Evolutionary conservation across 2,797 vertebrate genomes (phyloP).

Genomic region (Peromyscus eremicus): DNA sequence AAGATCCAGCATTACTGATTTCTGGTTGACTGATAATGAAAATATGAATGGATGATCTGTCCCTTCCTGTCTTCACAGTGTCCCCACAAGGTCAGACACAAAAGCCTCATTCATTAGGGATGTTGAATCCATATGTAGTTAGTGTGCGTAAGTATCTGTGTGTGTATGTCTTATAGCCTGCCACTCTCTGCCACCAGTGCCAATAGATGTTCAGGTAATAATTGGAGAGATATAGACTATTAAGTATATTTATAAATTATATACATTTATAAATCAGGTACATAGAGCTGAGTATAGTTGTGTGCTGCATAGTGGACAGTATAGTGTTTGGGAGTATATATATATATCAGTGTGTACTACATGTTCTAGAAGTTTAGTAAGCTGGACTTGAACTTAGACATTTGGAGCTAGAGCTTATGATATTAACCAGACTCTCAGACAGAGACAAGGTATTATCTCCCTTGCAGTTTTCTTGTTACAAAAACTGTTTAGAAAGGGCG

Average conservation of each 20-base stretch:
- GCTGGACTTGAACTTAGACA: background rate
- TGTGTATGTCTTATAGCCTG: background rate
- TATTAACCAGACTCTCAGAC: background rate
- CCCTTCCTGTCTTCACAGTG: background rate
- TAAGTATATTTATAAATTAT: too few species aligned
- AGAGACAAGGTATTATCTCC: background rate
- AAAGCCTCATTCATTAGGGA: background rate
- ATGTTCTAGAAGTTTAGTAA: too few species aligned
- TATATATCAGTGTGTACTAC: background rate
- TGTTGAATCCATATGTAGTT: accelerated
- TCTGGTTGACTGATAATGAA: background rate
- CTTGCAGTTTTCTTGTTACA: background rate
- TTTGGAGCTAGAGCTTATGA: background rate
- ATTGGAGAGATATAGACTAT: background rate
- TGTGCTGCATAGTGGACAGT: background rate
- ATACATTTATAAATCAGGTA: too few species aligned
- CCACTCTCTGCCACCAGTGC: background rate
- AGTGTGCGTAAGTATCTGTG: too few species aligned
- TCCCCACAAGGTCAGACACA: background rate
- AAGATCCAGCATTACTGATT: background rate
- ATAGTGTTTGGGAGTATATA: background rate
- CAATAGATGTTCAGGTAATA: background rate
- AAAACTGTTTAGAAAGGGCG: background rate
- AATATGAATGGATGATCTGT: too few species aligned
- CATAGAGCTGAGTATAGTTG: too few species aligned